Evolutionary conservation across 2,888 invertebrate species (phyloP), one percentile per base, ranked within the genome.

Genomic region (Drosophila meridiana): DNA sequence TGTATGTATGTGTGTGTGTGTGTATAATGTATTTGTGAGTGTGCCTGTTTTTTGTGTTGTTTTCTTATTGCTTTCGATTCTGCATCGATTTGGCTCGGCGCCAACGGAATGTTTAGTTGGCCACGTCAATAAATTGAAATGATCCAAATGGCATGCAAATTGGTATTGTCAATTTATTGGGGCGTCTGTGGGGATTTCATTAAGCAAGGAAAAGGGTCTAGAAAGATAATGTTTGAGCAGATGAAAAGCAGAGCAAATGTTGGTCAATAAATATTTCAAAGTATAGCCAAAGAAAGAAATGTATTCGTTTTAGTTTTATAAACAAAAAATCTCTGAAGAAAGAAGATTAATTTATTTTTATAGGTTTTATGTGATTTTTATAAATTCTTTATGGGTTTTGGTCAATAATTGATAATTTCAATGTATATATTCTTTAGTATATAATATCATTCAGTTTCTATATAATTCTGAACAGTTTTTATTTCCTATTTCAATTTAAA

Each of bases 71-170:
- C 77, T 62, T 66, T 71, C 74, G 69, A 74, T 76, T 77, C 75
- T 86, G 84, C 83, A 82, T 82, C 82, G 69, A 83, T 86, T 86
- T 89, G 87, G 87, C 73, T 56, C 5, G 47, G 4, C 59, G 89
- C 87, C 87, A 87, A 73, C 61, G 68, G 70, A 82, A 87, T 89
- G 87, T 89, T 87, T 80, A 65, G 70, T 78, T 76, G 76, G 76
- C 71, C 69, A 71, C 84, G 76, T 83, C 82, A 76, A 83, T 83
- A 71, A 77, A 82, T 86, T 73, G 75, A 86, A 84, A 84, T 80
- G 73, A 87, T 80, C 74, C 76, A 78, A 83, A 81, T 85, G 76
- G 69, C 73, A 76, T 63, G 52, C 70, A 66, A 76, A 73, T 76
- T 64, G 45, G 40, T 34, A 58, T 76, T 58, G 69, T 69, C 69